These are phyloP conservation scores for Nycticryphes semicollaris DNA, from an alignment of 2,113 vertebrate species.

Conservation along the genomic window DNA sequence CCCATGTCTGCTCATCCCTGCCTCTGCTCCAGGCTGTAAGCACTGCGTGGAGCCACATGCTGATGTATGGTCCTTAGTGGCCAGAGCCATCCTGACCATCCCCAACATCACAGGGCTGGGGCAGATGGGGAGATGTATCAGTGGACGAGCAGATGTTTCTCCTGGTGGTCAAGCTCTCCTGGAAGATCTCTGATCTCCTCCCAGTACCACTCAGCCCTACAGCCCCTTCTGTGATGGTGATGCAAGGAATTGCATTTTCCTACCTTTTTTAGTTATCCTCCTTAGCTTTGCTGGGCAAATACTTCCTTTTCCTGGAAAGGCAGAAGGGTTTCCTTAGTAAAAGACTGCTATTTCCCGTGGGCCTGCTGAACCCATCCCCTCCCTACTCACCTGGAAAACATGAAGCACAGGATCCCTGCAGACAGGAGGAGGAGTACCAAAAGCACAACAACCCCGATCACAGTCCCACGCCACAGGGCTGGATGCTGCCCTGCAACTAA, in stretches of 20 bases:
- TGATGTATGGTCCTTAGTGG: fast-evolving
- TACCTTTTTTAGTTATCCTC: background rate
- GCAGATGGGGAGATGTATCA: fast-evolving
- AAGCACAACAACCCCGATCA: background rate
- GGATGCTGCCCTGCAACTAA: background rate
- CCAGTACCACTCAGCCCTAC: background rate
- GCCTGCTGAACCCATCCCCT: background rate
- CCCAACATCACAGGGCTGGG: fast-evolving
- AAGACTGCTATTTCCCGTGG: fast-evolving
- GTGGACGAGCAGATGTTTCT: background rate
- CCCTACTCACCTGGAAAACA: background rate
- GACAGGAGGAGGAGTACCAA: background rate
- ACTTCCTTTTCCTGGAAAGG: constrained; percentile 15
- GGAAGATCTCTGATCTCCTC: background rate
- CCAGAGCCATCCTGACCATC: background rate
- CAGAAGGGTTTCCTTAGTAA: background rate
- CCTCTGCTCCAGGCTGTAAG: background rate
- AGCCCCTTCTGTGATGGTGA: background rate
- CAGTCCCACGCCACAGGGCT: fast-evolving
- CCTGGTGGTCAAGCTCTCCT: background rate
- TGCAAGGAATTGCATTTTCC: background rate
- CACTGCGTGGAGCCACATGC: background rate
- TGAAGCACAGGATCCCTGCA: background rate
- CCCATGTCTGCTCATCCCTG: fast-evolving
- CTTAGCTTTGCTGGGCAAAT: background rate